A percentile compares a stretch with the other conserved stretches of the same genome.
These are phyloP conservation scores for Tinea pellionella DNA, from an alignment of 2,888 invertebrate genomes.

Conservation along the genomic window DNA sequence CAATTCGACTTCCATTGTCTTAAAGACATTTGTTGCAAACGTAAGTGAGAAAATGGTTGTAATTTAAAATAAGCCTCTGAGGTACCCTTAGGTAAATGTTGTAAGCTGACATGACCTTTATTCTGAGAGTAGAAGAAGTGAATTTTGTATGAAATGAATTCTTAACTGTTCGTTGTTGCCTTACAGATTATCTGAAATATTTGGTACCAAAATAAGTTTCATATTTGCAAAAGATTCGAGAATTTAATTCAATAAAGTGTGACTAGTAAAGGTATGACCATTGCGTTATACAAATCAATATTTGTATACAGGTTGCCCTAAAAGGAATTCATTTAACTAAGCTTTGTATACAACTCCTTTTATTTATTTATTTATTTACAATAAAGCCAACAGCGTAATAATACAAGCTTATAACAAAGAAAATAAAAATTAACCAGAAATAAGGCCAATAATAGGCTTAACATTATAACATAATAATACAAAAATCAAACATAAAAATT, in stretches of 20 bases:
- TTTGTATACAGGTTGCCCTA: too few relatives aligned
- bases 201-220: neutral
- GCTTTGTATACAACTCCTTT: too few relatives aligned
- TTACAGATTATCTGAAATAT: neutral
- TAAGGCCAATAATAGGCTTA: too few relatives aligned
- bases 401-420: too few relatives aligned
- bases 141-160: neutral
- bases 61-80: conserved; percentile 11
- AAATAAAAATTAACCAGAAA: too few relatives aligned
- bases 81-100: neutral
- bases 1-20: conserved; percentile 9
- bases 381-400: too few relatives aligned
- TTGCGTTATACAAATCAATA: too few relatives aligned
- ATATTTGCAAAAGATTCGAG: neutral
- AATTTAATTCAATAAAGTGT: neutral
- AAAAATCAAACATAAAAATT: too few relatives aligned
- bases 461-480: too few relatives aligned
- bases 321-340: too few relatives aligned
- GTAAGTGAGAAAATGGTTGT: conserved; percentile 9
- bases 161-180: neutral
- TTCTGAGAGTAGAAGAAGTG: neutral
- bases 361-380: too few relatives aligned
- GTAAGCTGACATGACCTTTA: neutral
- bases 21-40: conserved; percentile 10
- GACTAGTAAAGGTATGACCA: too few relatives aligned